Conservation (phyloP, 2,113 vertebrate species). For the Tichodroma muraria region DNA sequence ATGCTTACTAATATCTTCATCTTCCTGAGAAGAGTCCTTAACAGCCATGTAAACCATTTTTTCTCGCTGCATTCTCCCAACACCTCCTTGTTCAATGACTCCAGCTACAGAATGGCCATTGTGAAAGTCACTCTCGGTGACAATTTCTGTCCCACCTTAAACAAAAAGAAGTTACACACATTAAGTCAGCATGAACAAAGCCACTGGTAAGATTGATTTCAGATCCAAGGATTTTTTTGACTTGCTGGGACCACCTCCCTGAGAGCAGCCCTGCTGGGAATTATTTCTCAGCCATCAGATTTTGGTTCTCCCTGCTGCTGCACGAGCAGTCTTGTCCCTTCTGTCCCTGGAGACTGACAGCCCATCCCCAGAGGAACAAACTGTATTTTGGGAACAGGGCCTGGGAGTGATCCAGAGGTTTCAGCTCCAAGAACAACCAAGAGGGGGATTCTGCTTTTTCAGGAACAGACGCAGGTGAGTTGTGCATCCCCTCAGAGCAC, state of each 20-base stretch:
- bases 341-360: not conserved
- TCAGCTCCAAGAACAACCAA: not conserved
- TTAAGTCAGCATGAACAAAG: not conserved
- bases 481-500: not conserved
- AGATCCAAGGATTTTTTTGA: not conserved
- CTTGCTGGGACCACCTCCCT: not conserved
- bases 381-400: not conserved
- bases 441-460: not conserved
- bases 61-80: slow-evolving; percentile 88
- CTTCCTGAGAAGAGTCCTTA: slow-evolving; percentile 88
- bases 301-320: not conserved
- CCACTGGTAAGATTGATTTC: not conserved
- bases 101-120: slow-evolving; percentile 86
- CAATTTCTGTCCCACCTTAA: slow-evolving; percentile 94
- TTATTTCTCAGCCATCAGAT: not conserved
- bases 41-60: slow-evolving; percentile 99
- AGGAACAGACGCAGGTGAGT: not conserved
- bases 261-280: not conserved
- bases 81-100: slow-evolving; percentile 82
- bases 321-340: not conserved
- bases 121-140: slow-evolving; percentile 94
- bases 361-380: not conserved
- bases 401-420: not conserved
- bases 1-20: slow-evolving; percentile 88
- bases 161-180: slow-evolving; percentile 4